Evolutionary conservation across 92 coral and sea anemone species (phyloP).

Genomic region (Epizoanthus fatuus): DNA sequence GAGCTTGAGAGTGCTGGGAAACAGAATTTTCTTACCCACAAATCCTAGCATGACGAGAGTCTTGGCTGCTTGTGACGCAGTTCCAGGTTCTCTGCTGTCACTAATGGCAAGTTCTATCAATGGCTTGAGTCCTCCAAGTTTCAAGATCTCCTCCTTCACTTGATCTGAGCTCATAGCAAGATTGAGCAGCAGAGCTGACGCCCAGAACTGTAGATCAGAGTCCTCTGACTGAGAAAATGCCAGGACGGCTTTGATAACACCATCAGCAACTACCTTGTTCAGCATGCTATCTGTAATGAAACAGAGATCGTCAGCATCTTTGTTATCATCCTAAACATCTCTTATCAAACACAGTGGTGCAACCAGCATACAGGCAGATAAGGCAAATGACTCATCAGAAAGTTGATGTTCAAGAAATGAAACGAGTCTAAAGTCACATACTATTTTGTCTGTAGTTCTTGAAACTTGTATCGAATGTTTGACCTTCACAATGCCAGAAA

Average conservation of each 20-base stretch:
- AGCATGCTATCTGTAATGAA: constrained; percentile 79
- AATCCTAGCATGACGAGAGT: constrained; percentile 98
- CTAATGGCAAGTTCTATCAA: constrained; percentile 95
- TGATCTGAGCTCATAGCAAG: constrained; percentile 92
- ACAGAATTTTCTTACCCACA: constrained; percentile 68
- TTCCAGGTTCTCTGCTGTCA: constrained; percentile 90
- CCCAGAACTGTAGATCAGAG: constrained; percentile 94
- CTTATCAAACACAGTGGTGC: too few species aligned
- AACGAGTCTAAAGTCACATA: too few species aligned
- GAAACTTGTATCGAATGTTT: too few species aligned
- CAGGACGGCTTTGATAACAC: constrained; percentile 88
- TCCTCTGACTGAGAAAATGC: constrained; percentile 82
- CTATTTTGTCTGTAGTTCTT: too few species aligned
- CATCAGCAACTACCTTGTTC: constrained; percentile 80
- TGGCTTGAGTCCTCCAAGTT: constrained; percentile 90
- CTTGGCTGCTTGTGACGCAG: constrained; percentile 94
- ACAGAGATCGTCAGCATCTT: background rate
- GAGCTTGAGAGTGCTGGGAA: background rate
- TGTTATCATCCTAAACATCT: background rate
- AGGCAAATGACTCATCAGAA: too few species aligned
- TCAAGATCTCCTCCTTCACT: constrained; percentile 90
- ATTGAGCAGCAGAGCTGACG: constrained; percentile 95
- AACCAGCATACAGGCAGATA: background rate
- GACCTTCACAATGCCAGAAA: too few species aligned
- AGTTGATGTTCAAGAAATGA: too few species aligned